phyloP scores from a whole-genome alignment of 2,113 vertebrate species.

The Ptilonorhynchus violaceus region DNA sequence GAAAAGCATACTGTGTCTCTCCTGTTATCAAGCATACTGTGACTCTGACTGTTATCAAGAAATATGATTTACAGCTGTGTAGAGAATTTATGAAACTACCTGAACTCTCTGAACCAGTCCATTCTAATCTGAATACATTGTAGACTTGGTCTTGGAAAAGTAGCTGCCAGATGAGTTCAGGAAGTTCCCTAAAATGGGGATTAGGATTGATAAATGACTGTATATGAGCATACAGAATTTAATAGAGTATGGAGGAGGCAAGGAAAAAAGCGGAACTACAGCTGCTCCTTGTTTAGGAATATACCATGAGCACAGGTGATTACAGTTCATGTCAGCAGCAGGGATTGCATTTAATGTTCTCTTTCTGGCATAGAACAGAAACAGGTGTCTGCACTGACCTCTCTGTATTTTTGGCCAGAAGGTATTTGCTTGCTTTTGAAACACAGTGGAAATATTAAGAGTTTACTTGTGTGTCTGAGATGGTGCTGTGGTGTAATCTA shows the following conservation, averaged over 20 bases:
- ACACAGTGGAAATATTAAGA: neutral
- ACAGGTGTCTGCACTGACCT: neutral
- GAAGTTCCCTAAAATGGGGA: neutral
- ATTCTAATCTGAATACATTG: neutral
- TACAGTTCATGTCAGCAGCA: neutral
- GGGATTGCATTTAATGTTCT: neutral
- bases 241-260: neutral
- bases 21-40: neutral
- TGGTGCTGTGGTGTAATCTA: neutral
- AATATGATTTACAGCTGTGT: neutral
- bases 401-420: neutral
- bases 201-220: neutral
- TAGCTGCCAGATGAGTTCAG: neutral
- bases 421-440: neutral
- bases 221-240: neutral
- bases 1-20: neutral
- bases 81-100: neutral
- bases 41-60: neutral
- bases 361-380: neutral
- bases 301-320: neutral
- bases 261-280: neutral
- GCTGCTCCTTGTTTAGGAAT: neutral
- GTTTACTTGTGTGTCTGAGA: neutral
- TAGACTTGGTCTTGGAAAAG: neutral
- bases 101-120: neutral